Evolutionary conservation across 2,888 invertebrate genomes (phyloP).

Genomic region (Cantharis rufa): DNA sequence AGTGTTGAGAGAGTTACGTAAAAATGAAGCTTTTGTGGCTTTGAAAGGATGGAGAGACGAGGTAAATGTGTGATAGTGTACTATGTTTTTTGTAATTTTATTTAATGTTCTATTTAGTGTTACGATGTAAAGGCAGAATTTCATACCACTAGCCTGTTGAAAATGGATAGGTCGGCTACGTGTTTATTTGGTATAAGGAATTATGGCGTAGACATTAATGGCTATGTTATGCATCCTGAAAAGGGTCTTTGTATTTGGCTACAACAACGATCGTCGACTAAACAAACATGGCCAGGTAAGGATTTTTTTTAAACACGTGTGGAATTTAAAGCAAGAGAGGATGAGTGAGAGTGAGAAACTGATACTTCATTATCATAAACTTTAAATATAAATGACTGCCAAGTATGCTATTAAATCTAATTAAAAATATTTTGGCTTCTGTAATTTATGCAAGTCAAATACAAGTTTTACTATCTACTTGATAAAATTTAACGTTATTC

Average conservation of each 20-base stretch:
- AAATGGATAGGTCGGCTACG: conserved; percentile 91
- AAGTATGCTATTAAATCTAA: background rate
- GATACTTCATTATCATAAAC: background rate
- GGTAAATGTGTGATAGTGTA: conserved; percentile 58
- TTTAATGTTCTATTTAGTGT: conserved; percentile 60
- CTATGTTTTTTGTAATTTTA: background rate
- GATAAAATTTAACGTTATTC: background rate
- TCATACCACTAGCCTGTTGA: conserved; percentile 64
- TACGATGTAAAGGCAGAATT: conserved; percentile 86
- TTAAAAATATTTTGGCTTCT: background rate
- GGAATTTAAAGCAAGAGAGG: background rate
- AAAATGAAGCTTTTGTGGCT: conserved; percentile 77
- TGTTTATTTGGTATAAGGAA: conserved; percentile 92
- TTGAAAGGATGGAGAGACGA: conserved; percentile 93
- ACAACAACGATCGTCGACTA: conserved; percentile 86
- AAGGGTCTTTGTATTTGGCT: conserved; percentile 91
- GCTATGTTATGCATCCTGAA: conserved; percentile 83
- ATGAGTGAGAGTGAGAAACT: background rate
- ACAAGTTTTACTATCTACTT: background rate
- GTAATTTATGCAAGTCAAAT: background rate
- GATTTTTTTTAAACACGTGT: background rate
- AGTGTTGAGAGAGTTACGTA: conserved; percentile 76
- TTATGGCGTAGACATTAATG: conserved; percentile 94
- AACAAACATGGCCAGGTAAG: conserved; percentile 91
- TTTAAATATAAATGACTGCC: background rate